Evolutionary conservation across 2,888 invertebrate genomes (phyloP).

Genomic region (Ptilodon capucinus): DNA sequence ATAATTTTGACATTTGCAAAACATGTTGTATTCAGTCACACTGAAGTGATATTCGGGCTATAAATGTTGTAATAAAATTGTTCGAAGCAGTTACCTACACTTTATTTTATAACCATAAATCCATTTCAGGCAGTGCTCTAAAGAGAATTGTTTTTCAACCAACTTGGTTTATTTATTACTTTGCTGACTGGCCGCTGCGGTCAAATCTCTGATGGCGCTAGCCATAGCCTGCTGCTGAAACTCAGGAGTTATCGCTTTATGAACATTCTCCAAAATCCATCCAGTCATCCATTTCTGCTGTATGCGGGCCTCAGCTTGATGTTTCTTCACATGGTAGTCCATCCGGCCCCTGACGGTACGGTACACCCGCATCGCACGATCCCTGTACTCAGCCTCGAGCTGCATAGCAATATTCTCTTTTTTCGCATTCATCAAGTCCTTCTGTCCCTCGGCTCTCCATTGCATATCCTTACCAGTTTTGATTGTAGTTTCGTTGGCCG

Average conservation of each 20-base stretch:
- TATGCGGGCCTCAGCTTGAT: constrained; percentile 89
- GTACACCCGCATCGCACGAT: constrained; percentile 80
- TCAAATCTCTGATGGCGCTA: constrained; percentile 92
- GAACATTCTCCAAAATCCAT: constrained; percentile 93
- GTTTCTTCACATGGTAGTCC: constrained; percentile 94
- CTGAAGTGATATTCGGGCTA: neutral
- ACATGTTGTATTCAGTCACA: neutral
- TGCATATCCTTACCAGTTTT: constrained; percentile 86
- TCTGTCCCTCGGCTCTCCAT: constrained; percentile 89
- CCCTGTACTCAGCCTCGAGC: constrained; percentile 94
- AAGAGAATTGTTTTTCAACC: too few relatives aligned
- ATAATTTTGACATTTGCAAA: neutral
- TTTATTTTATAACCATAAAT: neutral
- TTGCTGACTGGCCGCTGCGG: constrained; percentile 83
- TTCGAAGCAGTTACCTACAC: neutral
- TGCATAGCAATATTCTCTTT: constrained; percentile 96
- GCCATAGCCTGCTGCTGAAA: constrained; percentile 93
- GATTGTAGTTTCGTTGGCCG: constrained; percentile 75
- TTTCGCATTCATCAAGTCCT: constrained; percentile 90
- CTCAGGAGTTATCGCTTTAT: constrained; percentile 89
- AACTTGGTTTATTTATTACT: neutral
- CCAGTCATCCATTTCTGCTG: constrained; percentile 96
- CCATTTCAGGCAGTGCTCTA: neutral
- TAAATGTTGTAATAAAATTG: neutral
- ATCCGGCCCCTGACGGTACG: constrained; percentile 87